These are phyloP conservation scores for Drosophila subobscura DNA, from an alignment of 1,140 invertebrate species.

Conservation along the genomic window DNA sequence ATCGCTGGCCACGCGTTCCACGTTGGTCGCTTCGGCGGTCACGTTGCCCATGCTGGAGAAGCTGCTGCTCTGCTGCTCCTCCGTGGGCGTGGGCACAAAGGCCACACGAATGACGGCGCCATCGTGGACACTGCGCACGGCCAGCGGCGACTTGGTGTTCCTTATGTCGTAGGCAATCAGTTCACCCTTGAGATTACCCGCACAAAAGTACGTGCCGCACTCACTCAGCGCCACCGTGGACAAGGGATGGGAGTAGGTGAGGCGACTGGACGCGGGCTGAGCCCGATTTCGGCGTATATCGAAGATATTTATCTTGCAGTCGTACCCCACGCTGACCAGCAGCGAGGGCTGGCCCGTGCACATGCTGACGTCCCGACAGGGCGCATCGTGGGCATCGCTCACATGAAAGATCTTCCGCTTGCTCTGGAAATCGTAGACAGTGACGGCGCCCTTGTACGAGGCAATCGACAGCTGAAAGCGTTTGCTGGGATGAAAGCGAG, in stretches of 20 bases:
- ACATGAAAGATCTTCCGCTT: conserved; percentile 69
- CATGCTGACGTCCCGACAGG: conserved; percentile 77
- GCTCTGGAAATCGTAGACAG: conserved; percentile 70
- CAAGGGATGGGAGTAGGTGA: conserved; percentile 63
- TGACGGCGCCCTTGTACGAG: conserved; percentile 72
- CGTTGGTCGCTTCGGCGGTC: conserved; percentile 26
- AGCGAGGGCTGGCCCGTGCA: conserved; percentile 57
- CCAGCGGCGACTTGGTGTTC: conserved; percentile 60
- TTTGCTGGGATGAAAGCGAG: conserved; percentile 77
- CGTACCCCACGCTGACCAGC: conserved; percentile 78
- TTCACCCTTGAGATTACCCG: conserved; percentile 80
- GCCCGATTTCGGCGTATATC: conserved; percentile 69
- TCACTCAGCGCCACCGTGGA: conserved; percentile 72
- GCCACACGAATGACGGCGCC: conserved; percentile 65
- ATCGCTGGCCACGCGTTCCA: conserved; percentile 49
- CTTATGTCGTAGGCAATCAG: conserved; percentile 79
- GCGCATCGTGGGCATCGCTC: conserved; percentile 69
- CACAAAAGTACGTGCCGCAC: conserved; percentile 78
- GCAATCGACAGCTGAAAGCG: conserved; percentile 71
- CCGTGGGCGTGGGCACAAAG: conserved; percentile 65
- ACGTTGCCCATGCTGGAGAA: conserved; percentile 41
- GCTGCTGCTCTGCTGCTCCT: conserved; percentile 56
- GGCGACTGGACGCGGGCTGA: conserved; percentile 44
- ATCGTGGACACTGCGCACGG: conserved; percentile 60
- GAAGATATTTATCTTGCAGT: conserved; percentile 80